Evolutionary conservation across 2,113 vertebrate genomes (phyloP).

Genomic region (Hucho hucho): DNA sequence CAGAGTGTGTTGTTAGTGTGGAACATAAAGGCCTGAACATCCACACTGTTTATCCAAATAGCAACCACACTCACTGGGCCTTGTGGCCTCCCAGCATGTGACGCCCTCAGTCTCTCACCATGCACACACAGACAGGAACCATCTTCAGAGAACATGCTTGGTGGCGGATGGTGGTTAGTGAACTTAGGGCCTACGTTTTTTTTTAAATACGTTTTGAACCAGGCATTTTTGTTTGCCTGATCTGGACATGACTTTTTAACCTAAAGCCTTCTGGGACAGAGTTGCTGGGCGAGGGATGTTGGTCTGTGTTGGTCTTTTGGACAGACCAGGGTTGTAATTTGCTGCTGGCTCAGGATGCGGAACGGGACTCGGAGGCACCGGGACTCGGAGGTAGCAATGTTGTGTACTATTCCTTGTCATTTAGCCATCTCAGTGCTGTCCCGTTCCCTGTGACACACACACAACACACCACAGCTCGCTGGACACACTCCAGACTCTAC

Average conservation of each 20-base stretch:
- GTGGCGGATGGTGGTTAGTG: conserved; percentile 24
- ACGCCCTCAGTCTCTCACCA: conserved; percentile 9
- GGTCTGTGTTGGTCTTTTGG: conserved; percentile 33
- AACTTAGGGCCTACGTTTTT: neutral
- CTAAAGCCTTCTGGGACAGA: neutral
- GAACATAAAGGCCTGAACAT: conserved; percentile 57
- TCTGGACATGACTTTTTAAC: conserved; percentile 8
- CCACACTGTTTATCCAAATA: conserved; percentile 62
- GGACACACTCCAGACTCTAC: conserved; percentile 37
- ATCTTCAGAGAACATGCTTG: neutral
- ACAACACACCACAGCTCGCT: conserved; percentile 40
- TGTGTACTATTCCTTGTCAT: conserved; percentile 62
- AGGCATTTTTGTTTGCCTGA: conserved; percentile 12
- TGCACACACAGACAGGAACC: conserved; percentile 3
- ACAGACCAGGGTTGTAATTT: conserved; percentile 58
- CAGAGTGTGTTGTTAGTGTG: conserved; percentile 49
- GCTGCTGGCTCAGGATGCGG: neutral
- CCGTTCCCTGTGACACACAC: conserved; percentile 52
- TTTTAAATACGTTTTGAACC: neutral
- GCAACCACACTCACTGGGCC: conserved; percentile 46
- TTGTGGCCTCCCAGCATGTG: neutral
- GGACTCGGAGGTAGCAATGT: neutral
- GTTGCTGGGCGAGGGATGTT: conserved; percentile 26
- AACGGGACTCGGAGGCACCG: too few relatives aligned
- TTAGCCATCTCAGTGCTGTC: conserved; percentile 62